phyloP scores from a whole-genome alignment of 2,797 vertebrate genomes.

The Yasuhikotakia modesta region DNA sequence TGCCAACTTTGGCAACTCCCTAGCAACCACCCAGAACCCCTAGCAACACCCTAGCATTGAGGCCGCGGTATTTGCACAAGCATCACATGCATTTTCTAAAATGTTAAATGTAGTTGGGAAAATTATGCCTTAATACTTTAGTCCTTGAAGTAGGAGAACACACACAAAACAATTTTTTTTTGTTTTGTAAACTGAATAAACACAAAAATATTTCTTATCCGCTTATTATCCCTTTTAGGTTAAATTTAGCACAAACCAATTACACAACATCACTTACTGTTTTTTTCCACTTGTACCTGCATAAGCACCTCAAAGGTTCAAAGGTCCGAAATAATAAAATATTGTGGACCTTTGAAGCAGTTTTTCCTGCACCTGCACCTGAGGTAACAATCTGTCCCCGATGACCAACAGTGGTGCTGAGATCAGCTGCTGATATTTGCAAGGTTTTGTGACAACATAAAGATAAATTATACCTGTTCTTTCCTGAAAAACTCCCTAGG shows the following conservation, averaged over 20 bases:
- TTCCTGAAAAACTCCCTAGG: neutral
- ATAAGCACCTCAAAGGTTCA: no score
- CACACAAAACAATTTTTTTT: neutral
- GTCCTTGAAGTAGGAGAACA: neutral
- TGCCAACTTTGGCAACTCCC: neutral
- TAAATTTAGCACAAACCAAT: neutral
- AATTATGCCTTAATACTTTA: no score
- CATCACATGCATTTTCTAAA: neutral
- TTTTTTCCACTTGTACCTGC: constrained; percentile 3
- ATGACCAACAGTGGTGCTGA: neutral
- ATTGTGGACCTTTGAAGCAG: no score
- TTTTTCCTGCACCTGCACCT: neutral
- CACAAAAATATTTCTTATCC: neutral
- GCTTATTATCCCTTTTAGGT: neutral
- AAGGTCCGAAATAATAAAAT: no score
- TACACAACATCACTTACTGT: neutral
- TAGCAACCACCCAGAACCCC: neutral
- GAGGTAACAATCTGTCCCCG: neutral
- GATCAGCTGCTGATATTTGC: constrained; percentile 30
- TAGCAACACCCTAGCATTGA: neutral
- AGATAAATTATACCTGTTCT: constrained; percentile 3
- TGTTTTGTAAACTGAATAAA: no score
- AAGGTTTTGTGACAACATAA: constrained; percentile 2
- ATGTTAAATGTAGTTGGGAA: neutral
- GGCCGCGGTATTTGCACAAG: no score